These are phyloP conservation scores for Semaprochilodus insignis DNA, from an alignment of 2,797 vertebrate genomes.

Conservation along the genomic window DNA sequence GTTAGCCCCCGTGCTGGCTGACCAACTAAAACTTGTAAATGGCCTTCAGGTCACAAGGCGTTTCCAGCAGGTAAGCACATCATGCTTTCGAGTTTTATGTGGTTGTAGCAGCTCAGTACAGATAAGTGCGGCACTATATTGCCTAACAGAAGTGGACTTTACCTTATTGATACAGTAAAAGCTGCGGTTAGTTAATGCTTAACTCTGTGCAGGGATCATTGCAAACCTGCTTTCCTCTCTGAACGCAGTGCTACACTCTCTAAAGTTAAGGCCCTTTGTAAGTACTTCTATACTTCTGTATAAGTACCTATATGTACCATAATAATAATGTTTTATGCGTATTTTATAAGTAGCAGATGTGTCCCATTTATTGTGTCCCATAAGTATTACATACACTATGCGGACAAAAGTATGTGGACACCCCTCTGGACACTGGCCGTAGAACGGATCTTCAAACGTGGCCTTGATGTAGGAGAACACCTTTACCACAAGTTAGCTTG, in stretches of 20 bases:
- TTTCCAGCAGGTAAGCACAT: not conserved
- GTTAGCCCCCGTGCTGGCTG: not conserved
- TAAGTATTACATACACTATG: too few species aligned
- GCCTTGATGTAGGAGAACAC: too few species aligned
- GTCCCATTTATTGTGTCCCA: too few species aligned
- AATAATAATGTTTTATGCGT: too few species aligned
- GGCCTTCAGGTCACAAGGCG: not conserved
- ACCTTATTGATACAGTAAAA: conserved; percentile 16
- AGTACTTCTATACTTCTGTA: not conserved
- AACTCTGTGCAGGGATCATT: not conserved
- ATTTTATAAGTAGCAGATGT: too few species aligned
- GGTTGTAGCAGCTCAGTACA: too few species aligned
- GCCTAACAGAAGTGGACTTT: not conserved
- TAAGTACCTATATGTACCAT: not conserved
- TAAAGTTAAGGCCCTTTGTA: not conserved
- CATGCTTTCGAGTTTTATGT: not conserved
- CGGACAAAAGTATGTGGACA: too few species aligned
- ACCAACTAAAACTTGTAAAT: not conserved
- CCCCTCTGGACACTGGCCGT: too few species aligned
- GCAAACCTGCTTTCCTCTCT: not conserved
- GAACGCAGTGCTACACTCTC: not conserved
- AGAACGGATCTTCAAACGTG: too few species aligned
- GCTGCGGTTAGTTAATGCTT: not conserved
- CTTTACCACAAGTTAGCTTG: too few species aligned
- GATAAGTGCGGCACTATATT: not conserved